phyloP scores from a whole-genome alignment of 2,113 vertebrate species.

The Phainopepla nitens region DNA sequence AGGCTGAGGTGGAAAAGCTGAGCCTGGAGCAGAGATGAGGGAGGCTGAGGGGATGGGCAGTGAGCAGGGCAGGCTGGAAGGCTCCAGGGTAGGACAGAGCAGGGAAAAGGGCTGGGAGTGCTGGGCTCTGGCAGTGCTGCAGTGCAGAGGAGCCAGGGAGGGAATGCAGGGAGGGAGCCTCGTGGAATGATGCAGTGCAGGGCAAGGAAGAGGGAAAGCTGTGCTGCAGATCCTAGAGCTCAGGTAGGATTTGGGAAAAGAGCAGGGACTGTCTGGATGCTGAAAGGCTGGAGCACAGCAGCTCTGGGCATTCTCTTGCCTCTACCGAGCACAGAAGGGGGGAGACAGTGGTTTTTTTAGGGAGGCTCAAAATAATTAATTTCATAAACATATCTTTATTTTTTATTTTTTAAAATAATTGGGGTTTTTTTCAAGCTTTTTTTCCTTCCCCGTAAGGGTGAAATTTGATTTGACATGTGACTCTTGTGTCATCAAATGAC shows the following conservation, averaged over 20 bases:
- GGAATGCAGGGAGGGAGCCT: neutral
- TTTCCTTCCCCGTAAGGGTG: neutral
- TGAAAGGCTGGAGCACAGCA: neutral
- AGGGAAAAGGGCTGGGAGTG: neutral
- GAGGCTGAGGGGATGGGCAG: neutral
- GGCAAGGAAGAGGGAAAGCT: neutral
- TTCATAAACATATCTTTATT: neutral
- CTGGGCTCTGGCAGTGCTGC: neutral
- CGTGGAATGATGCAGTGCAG: constrained; percentile 12
- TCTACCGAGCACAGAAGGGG: neutral
- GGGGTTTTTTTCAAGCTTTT: neutral
- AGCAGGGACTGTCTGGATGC: neutral
- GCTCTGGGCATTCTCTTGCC: neutral
- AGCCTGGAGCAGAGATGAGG: neutral
- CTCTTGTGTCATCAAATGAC: neutral
- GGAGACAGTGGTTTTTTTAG: neutral
- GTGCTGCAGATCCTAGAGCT: constrained; percentile 19
- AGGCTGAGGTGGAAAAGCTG: neutral
- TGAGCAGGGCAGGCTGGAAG: neutral
- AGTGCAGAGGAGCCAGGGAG: constrained; percentile 47
- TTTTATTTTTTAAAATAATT: neutral
- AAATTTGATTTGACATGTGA: neutral
- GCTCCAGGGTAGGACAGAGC: neutral
- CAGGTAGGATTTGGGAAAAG: neutral
- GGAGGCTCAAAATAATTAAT: neutral